Percentiles rank a stretch among this genome's conserved stretches.
These are phyloP conservation scores for Plemyria rubiginata DNA, from an alignment of 2,888 invertebrate species.

Conservation along the genomic window DNA sequence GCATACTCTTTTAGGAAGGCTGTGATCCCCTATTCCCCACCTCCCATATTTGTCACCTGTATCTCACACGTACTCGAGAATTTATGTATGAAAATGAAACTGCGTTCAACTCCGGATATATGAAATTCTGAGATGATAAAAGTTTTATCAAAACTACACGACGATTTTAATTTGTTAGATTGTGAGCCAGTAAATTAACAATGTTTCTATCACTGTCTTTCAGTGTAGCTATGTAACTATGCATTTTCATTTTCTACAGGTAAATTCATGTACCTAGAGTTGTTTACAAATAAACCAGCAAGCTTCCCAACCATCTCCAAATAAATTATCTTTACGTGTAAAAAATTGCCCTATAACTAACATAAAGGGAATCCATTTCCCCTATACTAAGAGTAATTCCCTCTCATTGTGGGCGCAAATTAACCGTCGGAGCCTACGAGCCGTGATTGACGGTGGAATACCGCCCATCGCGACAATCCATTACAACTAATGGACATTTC, in stretches of 20 bases:
- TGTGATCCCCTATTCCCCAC: constrained; percentile 19
- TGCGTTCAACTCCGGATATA: constrained; percentile 23
- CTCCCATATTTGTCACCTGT: constrained; percentile 45
- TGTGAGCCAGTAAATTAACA: too few relatives aligned
- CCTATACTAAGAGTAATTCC: constrained; percentile 50
- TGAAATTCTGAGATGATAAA: neutral
- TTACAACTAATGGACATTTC: constrained; percentile 60
- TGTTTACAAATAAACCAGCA: neutral
- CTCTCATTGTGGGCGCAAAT: constrained; percentile 56
- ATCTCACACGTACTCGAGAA: constrained; percentile 44
- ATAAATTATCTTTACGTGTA: constrained; percentile 13
- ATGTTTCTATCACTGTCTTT: too few relatives aligned
- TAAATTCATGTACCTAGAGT: neutral
- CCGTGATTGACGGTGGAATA: constrained; percentile 58
- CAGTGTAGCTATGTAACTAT: too few relatives aligned
- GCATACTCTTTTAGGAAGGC: constrained; percentile 33
- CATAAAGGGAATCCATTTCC: constrained; percentile 44
- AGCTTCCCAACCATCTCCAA: neutral
- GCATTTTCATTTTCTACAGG: neutral
- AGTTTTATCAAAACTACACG: neutral
- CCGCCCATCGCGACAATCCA: constrained; percentile 59
- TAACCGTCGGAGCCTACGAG: constrained; percentile 42
- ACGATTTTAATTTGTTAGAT: neutral
- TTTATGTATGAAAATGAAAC: constrained; percentile 47
- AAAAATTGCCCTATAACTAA: constrained; percentile 25